Base-by-base conservation (phyloP, 2,888 invertebrate genomes). In the Hipparchia sbordonii region DNA sequence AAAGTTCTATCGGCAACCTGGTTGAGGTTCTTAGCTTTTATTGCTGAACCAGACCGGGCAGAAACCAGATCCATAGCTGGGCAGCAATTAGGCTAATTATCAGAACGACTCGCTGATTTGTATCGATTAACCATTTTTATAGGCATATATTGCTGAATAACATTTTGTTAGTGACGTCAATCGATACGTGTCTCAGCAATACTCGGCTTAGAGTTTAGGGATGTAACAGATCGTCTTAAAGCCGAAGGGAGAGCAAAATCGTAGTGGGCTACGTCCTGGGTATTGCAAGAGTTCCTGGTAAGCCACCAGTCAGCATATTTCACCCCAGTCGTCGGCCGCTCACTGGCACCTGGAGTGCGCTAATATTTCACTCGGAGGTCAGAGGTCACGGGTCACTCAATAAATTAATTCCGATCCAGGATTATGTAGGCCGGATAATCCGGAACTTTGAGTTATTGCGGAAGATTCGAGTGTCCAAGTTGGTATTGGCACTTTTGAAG, bases 401-500 rank as follows among this genome's bases (percentile, higher is more conserved):
- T 86, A 87, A 87, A 88, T 88, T 87, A 85, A 85, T 86, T 82
- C 84, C 75, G 79, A 84, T 83, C 81, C 82, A 77, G 84, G 86
- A 85, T 88, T 88, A 87, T 86, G 84, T 86, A 82, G 83, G 84
- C 82, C 82, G 80, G 80, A 86, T 87, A 85, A 85, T 83, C 84
- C 86, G 79, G 75, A 82, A 83, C 83, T 82, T 81, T 76, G 84
- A 87, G 81, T 85, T 86, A 84, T 83, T 80, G 76, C 76, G 74
- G 73, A 82, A 80, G 82, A 82, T 82, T 80, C 79, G 79, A 80
- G 80, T 79, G 79, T 78, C 81, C 76, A 78, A 80, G 82, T 83
- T 82, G 80, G 79, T 79, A 80, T 77, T 78, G 81, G 78, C 80
- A 82, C 79, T 84, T 83, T 81, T 81, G 83, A 77, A 80, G 84